Conservation (phyloP, 1,140 invertebrate genomes). For the Saxidomus purpurata region DNA sequence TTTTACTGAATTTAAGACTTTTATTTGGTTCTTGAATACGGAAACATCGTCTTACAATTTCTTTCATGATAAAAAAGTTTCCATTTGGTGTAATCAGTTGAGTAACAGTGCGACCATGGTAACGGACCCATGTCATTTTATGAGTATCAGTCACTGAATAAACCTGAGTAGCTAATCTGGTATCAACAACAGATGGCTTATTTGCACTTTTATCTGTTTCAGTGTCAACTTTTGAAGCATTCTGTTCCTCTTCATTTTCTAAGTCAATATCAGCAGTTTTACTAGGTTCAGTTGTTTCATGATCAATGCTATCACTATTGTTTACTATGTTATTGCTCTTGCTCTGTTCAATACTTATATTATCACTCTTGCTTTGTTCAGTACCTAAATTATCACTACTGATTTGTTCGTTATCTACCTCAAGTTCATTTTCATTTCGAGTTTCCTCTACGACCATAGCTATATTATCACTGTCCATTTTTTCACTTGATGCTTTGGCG, state of each 20-base stretch:
- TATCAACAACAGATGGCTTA: not conserved
- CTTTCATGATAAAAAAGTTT: conserved; percentile 28
- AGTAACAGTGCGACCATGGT: conserved; percentile 33
- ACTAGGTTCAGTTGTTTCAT: not conserved
- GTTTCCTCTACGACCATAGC: not conserved
- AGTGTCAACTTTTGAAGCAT: not conserved
- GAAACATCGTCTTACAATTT: conserved; percentile 39
- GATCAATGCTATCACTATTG: not conserved
- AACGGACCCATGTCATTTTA: conserved; percentile 45
- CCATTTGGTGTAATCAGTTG: conserved; percentile 10
- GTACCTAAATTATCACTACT: too few species aligned
- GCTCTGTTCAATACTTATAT: too few species aligned
- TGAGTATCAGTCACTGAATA: not conserved
- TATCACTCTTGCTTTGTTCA: too few species aligned
- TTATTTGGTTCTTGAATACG: conserved; percentile 35
- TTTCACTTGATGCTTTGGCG: not conserved
- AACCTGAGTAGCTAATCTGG: not conserved
- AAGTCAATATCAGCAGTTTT: not conserved
- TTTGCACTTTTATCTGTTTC: not conserved
- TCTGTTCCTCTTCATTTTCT: not conserved
- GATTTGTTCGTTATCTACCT: too few species aligned
- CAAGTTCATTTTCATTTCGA: too few species aligned
- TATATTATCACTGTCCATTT: not conserved
- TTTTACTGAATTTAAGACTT: conserved; percentile 7
- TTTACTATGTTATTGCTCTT: too few species aligned